phyloP scores from a whole-genome alignment of 1,140 invertebrate species.

The Danaus melanippus region DNA sequence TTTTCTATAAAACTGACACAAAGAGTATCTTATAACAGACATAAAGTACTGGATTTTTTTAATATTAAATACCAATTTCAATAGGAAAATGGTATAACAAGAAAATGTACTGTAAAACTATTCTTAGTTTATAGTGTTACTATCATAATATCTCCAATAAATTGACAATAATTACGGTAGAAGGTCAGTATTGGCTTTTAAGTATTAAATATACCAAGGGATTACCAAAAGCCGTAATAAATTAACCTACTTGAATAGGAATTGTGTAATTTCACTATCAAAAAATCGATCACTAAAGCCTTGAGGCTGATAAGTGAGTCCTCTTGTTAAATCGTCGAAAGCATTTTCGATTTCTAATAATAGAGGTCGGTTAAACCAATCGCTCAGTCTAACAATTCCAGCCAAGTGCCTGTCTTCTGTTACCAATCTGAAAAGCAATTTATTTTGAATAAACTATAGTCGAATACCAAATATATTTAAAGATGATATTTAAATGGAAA shows the following conservation, averaged over 20 bases:
- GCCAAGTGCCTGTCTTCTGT: slow-evolving; percentile 74
- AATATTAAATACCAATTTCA: no score
- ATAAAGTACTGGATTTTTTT: no score
- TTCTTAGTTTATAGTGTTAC: no score
- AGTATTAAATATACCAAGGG: no score
- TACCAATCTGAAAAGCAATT: slow-evolving; percentile 73
- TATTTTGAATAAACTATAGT: neutral
- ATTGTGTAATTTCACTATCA: slow-evolving; percentile 85
- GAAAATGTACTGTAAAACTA: no score
- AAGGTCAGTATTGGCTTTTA: no score
- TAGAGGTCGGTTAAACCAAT: slow-evolving; percentile 82
- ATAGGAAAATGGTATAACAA: no score
- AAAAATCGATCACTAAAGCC: slow-evolving; percentile 81
- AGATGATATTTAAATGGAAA: neutral
- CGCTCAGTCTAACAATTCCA: slow-evolving; percentile 79
- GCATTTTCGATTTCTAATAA: slow-evolving; percentile 79
- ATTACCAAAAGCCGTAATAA: neutral
- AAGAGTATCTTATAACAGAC: no score
- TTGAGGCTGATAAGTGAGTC: slow-evolving; percentile 80
- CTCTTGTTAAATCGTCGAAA: slow-evolving; percentile 81
- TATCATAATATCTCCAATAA: no score
- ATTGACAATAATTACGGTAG: no score
- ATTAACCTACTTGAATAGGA: slow-evolving; percentile 76
- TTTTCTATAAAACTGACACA: no score
- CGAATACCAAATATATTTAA: neutral